A percentile compares a stretch with the other conserved stretches of the same genome.
phyloP scores from a whole-genome alignment of 2,113 vertebrate species.

The Trochalopteron elliotii region DNA sequence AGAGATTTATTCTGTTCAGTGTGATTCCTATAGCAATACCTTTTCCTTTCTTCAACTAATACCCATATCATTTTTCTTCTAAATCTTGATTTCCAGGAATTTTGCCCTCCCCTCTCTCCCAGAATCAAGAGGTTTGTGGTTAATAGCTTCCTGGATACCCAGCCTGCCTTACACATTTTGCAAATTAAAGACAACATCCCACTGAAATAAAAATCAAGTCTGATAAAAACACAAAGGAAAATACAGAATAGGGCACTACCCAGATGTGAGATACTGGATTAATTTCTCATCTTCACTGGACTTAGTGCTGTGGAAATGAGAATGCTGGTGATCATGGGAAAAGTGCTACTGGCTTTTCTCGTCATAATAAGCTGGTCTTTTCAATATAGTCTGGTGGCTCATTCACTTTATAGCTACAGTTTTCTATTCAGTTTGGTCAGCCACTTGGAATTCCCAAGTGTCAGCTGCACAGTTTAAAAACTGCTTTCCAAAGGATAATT shows the following conservation, averaged over 20 bases:
- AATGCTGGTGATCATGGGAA: constrained; percentile 38
- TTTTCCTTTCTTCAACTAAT: not conserved
- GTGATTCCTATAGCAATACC: not conserved
- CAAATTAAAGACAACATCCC: not conserved
- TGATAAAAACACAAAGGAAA: not conserved
- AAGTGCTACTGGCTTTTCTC: constrained; percentile 34
- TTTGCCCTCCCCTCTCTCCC: not conserved
- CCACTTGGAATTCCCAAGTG: constrained; percentile 67
- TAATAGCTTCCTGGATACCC: constrained; percentile 18
- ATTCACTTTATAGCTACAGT: constrained; percentile 61
- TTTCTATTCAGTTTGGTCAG: constrained; percentile 66
- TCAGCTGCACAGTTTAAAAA: constrained; percentile 58
- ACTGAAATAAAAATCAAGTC: not conserved
- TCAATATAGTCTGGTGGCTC: constrained; percentile 43
- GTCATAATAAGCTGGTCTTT: constrained; percentile 58
- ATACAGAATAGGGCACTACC: not conserved
- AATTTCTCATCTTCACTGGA: not conserved
- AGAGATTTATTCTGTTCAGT: not conserved
- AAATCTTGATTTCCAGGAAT: not conserved
- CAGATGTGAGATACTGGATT: not conserved
- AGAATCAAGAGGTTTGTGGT: not conserved
- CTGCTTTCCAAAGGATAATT: constrained; percentile 57
- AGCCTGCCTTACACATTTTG: not conserved
- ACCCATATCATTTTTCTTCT: not conserved
- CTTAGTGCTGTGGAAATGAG: constrained; percentile 3